phyloP scores from a whole-genome alignment of 2,888 invertebrate genomes.

The Zhengitettix transpicula region DNA sequence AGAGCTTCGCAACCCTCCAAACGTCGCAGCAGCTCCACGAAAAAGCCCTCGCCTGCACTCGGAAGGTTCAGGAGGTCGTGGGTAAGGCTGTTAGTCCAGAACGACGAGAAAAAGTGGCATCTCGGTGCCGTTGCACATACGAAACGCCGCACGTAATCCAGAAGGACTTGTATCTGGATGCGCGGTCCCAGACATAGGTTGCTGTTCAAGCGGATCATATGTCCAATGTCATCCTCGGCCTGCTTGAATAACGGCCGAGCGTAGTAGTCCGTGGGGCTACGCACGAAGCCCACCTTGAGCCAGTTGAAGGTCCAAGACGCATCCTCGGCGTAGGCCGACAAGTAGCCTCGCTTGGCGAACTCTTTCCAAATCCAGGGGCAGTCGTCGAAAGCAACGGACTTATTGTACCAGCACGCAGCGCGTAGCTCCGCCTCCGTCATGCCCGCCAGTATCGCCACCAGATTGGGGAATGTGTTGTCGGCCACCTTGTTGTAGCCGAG shows the following conservation, averaged over 20 bases:
- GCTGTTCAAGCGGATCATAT: constrained; percentile 43
- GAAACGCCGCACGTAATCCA: constrained; percentile 53
- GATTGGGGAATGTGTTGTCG: constrained; percentile 85
- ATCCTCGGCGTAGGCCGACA: constrained; percentile 73
- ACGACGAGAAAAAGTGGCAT: constrained; percentile 55
- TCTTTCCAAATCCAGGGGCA: constrained; percentile 77
- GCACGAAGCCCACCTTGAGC: constrained; percentile 53
- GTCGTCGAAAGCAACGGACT: constrained; percentile 46
- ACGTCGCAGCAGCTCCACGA: constrained; percentile 37
- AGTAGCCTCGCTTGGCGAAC: constrained; percentile 51
- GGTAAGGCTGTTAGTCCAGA: constrained; percentile 68
- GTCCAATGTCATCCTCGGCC: constrained; percentile 49
- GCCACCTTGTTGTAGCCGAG: constrained; percentile 76
- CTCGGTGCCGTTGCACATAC: constrained; percentile 37
- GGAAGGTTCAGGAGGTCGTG: constrained; percentile 75
- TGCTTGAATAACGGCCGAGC: constrained; percentile 54
- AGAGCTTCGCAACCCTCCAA: constrained; percentile 36
- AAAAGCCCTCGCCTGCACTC: constrained; percentile 49
- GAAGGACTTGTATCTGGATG: constrained; percentile 48
- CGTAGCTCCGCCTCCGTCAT: constrained; percentile 45
- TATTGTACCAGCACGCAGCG: constrained; percentile 42
- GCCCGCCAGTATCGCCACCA: constrained; percentile 66
- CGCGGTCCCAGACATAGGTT: constrained; percentile 52
- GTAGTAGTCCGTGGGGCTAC: constrained; percentile 75
- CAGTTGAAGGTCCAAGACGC: constrained; percentile 65